Evolutionary conservation across 2,797 vertebrate species (phyloP).

Genomic region (Sus cebifrons): DNA sequence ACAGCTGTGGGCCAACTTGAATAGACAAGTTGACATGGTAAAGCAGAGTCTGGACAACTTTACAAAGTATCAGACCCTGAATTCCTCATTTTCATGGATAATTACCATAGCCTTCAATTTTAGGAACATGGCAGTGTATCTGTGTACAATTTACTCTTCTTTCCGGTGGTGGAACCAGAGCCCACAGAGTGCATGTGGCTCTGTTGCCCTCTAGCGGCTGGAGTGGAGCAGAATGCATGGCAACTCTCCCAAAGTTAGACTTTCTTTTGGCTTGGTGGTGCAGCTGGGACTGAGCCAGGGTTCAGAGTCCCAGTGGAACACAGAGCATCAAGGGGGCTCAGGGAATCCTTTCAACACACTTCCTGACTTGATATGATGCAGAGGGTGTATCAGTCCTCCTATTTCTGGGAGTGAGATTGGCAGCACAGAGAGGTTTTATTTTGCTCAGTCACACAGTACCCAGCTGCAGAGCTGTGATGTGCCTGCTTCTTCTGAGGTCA

Average conservation of each 20-base stretch:
- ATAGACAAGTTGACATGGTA: conserved; percentile 58
- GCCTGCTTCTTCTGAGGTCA: background rate
- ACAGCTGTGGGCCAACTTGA: background rate
- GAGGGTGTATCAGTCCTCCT: background rate
- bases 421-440: background rate
- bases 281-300: background rate
- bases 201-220: conserved; percentile 84
- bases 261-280: background rate
- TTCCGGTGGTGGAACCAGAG: background rate
- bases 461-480: background rate
- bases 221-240: background rate
- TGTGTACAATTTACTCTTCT: conserved; percentile 22
- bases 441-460: background rate
- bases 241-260: background rate
- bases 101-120: conserved; percentile 70
- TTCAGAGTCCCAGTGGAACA: background rate
- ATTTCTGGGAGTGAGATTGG: background rate
- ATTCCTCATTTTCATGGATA: conserved; percentile 69
- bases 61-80: background rate
- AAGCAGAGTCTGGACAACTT: conserved; percentile 22
- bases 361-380: background rate
- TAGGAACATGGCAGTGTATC: conserved; percentile 45
- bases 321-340: background rate
- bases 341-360: background rate
- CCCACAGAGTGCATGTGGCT: background rate